Evolutionary conservation across 2,888 invertebrate genomes (phyloP).

Genomic region (Lingula anatina): DNA sequence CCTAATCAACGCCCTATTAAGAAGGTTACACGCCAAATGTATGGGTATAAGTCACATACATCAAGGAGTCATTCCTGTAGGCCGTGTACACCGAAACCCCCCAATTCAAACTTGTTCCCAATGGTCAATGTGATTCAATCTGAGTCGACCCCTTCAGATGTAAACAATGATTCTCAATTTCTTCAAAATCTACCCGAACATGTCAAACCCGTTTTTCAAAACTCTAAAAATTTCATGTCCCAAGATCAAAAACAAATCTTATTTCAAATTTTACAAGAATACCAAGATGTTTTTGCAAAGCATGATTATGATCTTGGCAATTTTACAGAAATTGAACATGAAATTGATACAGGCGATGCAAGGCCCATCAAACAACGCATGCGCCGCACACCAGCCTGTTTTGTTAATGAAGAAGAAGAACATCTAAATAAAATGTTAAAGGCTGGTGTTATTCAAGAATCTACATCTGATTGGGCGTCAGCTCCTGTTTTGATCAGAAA

Average conservation of each 20-base stretch:
- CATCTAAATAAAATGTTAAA: conserved; percentile 11
- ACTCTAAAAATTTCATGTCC: not conserved
- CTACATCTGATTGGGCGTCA: conserved; percentile 11
- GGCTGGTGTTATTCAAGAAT: conserved; percentile 9
- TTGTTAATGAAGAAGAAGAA: conserved; percentile 13
- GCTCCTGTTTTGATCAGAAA: conserved; percentile 12
- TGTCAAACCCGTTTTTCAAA: not conserved
- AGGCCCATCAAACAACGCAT: conserved; percentile 14
- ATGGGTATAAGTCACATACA: too few species aligned
- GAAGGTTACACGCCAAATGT: too few species aligned
- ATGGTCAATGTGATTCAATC: too few species aligned
- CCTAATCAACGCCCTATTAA: too few species aligned
- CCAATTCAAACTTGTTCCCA: too few species aligned
- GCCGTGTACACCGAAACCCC: too few species aligned
- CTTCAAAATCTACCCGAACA: not conserved
- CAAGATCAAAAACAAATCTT: not conserved
- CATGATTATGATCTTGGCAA: conserved; percentile 9
- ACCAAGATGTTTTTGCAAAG: conserved; percentile 9
- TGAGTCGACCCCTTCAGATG: too few species aligned
- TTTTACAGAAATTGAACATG: conserved; percentile 12
- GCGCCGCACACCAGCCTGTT: conserved; percentile 11
- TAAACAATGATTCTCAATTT: not conserved
- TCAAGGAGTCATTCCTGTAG: too few species aligned
- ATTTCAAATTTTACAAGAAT: conserved; percentile 1
- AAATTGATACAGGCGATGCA: conserved; percentile 11